Percentiles rank a stretch among this genome's conserved stretches.
These are phyloP conservation scores for Acridotheres tristis DNA, from an alignment of 2,797 vertebrate species.

Conservation along the genomic window DNA sequence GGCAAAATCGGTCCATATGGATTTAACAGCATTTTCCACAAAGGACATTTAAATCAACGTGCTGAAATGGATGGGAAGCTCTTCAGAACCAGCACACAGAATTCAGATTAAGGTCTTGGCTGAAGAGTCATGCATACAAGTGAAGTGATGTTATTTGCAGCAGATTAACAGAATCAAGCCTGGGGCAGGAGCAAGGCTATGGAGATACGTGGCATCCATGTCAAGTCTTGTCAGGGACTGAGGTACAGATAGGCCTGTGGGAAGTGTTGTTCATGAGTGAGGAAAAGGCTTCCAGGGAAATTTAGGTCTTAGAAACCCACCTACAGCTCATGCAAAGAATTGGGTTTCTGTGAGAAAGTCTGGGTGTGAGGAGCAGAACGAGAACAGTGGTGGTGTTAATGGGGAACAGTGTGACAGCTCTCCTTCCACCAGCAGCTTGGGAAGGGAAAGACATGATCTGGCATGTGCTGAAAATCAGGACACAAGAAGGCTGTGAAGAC, in stretches of 20 bases:
- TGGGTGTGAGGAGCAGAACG: background rate
- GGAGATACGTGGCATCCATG: background rate
- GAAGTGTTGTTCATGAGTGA: background rate
- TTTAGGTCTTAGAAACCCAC: background rate
- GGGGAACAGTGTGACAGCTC: background rate
- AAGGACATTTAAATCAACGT: background rate
- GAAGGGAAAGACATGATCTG: slow-evolving; percentile 2
- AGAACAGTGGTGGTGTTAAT: background rate
- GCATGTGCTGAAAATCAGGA: background rate
- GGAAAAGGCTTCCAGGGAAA: background rate
- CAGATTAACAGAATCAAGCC: background rate
- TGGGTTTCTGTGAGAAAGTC: background rate
- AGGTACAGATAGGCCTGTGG: background rate
- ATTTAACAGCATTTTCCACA: background rate
- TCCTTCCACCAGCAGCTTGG: background rate
- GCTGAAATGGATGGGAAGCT: background rate
- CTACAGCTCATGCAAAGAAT: background rate
- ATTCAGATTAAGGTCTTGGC: slow-evolving; percentile 19
- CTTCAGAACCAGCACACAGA: background rate
- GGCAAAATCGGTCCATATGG: background rate
- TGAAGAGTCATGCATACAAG: background rate
- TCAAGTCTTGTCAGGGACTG: background rate
- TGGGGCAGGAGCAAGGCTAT: background rate
- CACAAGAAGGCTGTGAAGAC: background rate
- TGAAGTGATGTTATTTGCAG: background rate